Base-by-base conservation (phyloP, 2,888 invertebrate genomes). In the Leucoptera coffeella region DNA sequence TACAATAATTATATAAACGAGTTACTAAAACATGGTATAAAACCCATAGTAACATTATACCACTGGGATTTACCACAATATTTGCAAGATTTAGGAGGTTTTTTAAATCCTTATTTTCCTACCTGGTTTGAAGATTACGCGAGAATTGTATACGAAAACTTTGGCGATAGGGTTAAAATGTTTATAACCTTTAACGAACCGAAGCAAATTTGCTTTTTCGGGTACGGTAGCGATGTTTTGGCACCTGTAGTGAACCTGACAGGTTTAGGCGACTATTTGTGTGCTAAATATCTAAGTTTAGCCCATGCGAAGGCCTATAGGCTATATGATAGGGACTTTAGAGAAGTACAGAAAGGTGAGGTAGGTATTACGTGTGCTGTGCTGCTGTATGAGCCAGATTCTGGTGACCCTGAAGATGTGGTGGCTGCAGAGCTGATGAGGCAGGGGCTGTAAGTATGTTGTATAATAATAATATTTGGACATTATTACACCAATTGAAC, bases 1-100 rank as follows among this genome's bases (percentile, higher is more conserved):
- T 85, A 85, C 48, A 77, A 78, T 34, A 59, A 72, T 32, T 50
- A 82, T 4, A 78, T 84, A 26, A 47, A 80, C 38, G 76, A 74
- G 41, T 60, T 85, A 33, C 32, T 78, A 1, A 64, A 58, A 19
- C 74, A 74, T 35, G 73, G 69, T 22, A 80, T 85, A 29, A 47
- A 55, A 26, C 83, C 84, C 0, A 50, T 77, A 45, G 54, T 76
- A 0, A 74, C 75, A 0, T 42, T 77, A 17, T 73, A 64, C 37
- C 75, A 77, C 30, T 74, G 71, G 60, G 77, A 77, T 37, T 40
- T 75, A 21, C 75, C 74, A 0, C 57, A 65, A 29, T 52, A 54
- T 22, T 43, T 80, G 0, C 75, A 74, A 35, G 64, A 73, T 2
- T 36, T 73, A 5, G 78, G 77, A 5, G 79, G 79, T 6, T 67